Percentiles rank a stretch among this genome's conserved stretches.
phyloP scores from a whole-genome alignment of 2,888 invertebrate genomes.

The Odontocolon sp. region DNA sequence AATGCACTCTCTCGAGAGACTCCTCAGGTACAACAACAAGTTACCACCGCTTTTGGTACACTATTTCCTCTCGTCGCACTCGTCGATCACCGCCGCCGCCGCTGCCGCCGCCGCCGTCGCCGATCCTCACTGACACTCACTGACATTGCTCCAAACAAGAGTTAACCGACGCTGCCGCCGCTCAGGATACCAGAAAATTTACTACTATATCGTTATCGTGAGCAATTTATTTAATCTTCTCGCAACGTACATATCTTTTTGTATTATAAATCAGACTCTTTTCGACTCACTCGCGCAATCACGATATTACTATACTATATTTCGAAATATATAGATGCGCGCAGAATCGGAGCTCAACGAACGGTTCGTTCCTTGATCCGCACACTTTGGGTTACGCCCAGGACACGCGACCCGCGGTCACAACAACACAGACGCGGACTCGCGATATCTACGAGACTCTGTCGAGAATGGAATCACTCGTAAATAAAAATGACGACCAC shows the following conservation, averaged over 20 bases:
- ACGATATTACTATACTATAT: constrained; percentile 15
- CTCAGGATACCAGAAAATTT: constrained; percentile 45
- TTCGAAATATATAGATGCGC: constrained; percentile 18
- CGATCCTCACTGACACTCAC: constrained; percentile 47
- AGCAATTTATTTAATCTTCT: no score
- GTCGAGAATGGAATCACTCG: no score
- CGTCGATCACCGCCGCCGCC: constrained; percentile 48
- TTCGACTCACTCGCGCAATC: not conserved
- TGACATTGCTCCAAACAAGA: constrained; percentile 35
- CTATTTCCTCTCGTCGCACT: constrained; percentile 38
- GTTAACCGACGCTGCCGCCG: constrained; percentile 52
- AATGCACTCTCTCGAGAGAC: constrained; percentile 38
- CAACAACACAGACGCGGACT: constrained; percentile 1
- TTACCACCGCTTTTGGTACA: constrained; percentile 56
- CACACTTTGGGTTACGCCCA: constrained; percentile 58
- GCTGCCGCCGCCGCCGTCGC: no score
- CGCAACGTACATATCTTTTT: no score
- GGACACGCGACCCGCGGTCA: constrained; percentile 58
- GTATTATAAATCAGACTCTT: no score
- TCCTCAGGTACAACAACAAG: constrained; percentile 53
- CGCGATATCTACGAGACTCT: not conserved
- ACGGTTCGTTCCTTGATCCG: constrained; percentile 19
- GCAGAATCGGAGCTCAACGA: constrained; percentile 19
- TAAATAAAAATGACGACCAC: no score
- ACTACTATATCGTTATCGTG: not conserved